These are phyloP conservation scores for Noturus placidus DNA, from an alignment of 2,113 vertebrate genomes.

Conservation along the genomic window DNA sequence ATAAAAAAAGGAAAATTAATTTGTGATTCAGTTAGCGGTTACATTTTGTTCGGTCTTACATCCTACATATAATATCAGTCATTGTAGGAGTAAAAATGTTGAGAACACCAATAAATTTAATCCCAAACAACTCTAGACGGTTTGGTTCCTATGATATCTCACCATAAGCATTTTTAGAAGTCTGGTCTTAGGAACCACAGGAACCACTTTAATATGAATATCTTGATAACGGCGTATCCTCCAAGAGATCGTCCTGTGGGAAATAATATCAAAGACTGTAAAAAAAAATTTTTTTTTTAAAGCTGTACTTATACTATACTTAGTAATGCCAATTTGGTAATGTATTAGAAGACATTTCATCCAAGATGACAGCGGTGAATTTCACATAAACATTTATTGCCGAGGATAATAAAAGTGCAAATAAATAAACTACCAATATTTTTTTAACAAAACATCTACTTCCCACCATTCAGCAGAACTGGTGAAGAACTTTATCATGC, in stretches of 20 bases:
- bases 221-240: slow-evolving; percentile 86
- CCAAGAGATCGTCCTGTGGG: slow-evolving; percentile 85
- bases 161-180: not conserved
- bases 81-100: not conserved
- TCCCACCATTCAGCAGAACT: not conserved
- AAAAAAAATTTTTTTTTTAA: no score
- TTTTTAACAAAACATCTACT: not conserved
- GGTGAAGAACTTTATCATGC: not conserved
- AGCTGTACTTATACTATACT: not conserved
- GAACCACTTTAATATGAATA: slow-evolving; percentile 73
- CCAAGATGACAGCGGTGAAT: not conserved
- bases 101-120: not conserved
- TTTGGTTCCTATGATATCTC: not conserved
- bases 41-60: not conserved
- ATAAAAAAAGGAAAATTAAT: no score
- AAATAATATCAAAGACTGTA: slow-evolving; percentile 8
- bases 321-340: not conserved
- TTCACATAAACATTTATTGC: not conserved
- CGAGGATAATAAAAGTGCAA: not conserved
- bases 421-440: not conserved
- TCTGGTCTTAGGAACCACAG: not conserved
- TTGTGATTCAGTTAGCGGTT: not conserved
- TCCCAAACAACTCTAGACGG: not conserved
- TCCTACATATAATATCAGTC: not conserved
- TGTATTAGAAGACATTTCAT: not conserved